A percentile compares a stretch with the other conserved stretches of the same genome.
Conservation (phyloP, 2,113 vertebrate species). For the Limnothrissa miodon region DNA sequence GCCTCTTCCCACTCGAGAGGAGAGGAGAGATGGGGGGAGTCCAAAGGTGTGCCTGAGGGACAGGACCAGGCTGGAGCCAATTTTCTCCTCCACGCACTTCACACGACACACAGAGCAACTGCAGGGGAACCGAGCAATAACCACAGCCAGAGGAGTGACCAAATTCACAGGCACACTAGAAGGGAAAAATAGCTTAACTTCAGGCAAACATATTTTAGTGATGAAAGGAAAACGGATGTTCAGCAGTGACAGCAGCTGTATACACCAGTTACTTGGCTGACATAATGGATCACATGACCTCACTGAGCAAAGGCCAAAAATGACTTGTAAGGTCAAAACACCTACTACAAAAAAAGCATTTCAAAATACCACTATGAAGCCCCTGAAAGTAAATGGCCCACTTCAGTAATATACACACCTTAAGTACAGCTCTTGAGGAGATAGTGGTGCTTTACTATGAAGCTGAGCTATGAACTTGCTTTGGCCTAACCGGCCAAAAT, state of each 20-base stretch:
- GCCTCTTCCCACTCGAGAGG: conserved; percentile 3
- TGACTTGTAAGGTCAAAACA: background rate
- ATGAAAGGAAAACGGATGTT: background rate
- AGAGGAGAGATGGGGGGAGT: background rate
- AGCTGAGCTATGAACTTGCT: background rate
- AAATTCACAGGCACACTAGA: background rate
- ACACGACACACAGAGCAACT: background rate
- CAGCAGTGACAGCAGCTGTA: background rate
- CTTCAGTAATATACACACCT: conserved; percentile 35
- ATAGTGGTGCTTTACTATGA: background rate
- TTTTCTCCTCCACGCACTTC: background rate
- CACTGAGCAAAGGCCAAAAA: background rate
- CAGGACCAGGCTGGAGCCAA: background rate
- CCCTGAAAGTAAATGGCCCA: conserved; percentile 20
- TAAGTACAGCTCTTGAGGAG: conserved; percentile 19
- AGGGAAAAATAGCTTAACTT: background rate
- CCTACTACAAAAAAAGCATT: background rate
- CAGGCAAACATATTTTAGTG: background rate
- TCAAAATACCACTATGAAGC: conserved; percentile 2
- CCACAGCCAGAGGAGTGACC: background rate
- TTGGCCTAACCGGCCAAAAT: background rate
- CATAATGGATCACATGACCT: background rate
- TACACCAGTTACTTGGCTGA: conserved; percentile 5
- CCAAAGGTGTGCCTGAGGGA: conserved; percentile 1
- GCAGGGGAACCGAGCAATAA: background rate